These are phyloP conservation scores for Zaprionus nigranus DNA, from an alignment of 1,140 invertebrate genomes.

Conservation along the genomic window DNA sequence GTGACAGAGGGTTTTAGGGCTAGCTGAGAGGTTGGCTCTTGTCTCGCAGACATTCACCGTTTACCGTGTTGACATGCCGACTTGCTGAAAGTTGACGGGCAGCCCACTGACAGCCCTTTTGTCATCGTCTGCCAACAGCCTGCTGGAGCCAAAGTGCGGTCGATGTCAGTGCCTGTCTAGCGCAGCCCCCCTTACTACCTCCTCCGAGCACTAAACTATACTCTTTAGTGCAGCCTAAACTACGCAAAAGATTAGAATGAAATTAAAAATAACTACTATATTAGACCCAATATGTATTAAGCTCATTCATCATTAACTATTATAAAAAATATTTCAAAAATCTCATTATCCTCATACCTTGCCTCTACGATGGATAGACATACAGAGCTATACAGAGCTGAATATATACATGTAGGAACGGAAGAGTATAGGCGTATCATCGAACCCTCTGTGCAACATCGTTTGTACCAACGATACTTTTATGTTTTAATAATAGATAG, in stretches of 20 bases:
- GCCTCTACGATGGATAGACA: too few relatives aligned
- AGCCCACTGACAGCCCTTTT: slow-evolving; percentile 62
- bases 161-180: slow-evolving; percentile 19
- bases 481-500: too few relatives aligned
- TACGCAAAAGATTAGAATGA: neutral
- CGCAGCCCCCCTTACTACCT: neutral
- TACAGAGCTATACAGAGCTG: too few relatives aligned
- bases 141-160: neutral
- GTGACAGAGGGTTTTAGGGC: slow-evolving; percentile 3
- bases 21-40: slow-evolving; percentile 36
- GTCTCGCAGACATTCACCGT: slow-evolving; percentile 73
- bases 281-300: neutral
- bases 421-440: too few relatives aligned
- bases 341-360: too few relatives aligned
- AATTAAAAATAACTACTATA: neutral
- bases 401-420: too few relatives aligned
- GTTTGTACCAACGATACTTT: too few relatives aligned
- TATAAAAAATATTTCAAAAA: too few relatives aligned
- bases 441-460: too few relatives aligned
- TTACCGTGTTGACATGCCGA: slow-evolving; percentile 74
- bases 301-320: neutral
- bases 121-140: slow-evolving; percentile 39
- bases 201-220: too few relatives aligned
- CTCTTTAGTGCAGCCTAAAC: neutral
- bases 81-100: slow-evolving; percentile 53